Conservation (phyloP, 2,888 invertebrate genomes). For the Loripinus fragilis region DNA sequence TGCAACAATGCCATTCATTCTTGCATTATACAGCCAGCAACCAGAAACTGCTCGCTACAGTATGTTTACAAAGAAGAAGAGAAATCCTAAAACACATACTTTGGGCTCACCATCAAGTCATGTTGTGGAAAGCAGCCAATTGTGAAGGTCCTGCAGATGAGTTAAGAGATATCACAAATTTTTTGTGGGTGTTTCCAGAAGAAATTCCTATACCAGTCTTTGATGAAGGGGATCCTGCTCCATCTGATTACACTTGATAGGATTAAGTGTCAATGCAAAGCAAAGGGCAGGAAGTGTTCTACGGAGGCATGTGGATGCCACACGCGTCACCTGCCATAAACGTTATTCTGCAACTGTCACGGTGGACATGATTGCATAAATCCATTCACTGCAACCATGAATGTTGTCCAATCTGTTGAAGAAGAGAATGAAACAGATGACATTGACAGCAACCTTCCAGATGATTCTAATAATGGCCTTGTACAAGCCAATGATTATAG, state of each 20-base stretch:
- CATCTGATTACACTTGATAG: constrained; percentile 4
- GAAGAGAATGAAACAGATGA: neutral
- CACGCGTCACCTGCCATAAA: constrained; percentile 2
- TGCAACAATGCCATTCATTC: constrained; percentile 1
- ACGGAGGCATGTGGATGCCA: neutral
- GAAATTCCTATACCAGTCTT: constrained; percentile 6
- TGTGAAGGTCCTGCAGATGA: constrained; percentile 25
- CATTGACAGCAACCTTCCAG: neutral
- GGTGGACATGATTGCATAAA: constrained; percentile 8
- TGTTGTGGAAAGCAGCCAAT: constrained; percentile 27
- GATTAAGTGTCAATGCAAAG: constrained; percentile 10
- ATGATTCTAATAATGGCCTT: neutral
- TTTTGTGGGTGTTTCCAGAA: constrained; percentile 24
- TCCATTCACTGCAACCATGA: neutral
- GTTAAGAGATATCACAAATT: constrained; percentile 13
- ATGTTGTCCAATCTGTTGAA: neutral
- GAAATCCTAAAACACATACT: constrained; percentile 24
- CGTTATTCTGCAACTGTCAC: constrained; percentile 3
- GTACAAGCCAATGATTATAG: too few species aligned
- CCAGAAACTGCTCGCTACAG: constrained; percentile 33
- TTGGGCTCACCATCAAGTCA: constrained; percentile 23
- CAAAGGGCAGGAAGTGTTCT: neutral
- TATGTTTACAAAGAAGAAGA: constrained; percentile 22
- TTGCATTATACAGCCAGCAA: constrained; percentile 31
- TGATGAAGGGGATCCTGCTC: neutral